A percentile compares a stretch with the other conserved stretches of the same genome.
These are phyloP conservation scores for Drosophila antonietae DNA, from an alignment of 2,888 invertebrate species.

Conservation along the genomic window DNA sequence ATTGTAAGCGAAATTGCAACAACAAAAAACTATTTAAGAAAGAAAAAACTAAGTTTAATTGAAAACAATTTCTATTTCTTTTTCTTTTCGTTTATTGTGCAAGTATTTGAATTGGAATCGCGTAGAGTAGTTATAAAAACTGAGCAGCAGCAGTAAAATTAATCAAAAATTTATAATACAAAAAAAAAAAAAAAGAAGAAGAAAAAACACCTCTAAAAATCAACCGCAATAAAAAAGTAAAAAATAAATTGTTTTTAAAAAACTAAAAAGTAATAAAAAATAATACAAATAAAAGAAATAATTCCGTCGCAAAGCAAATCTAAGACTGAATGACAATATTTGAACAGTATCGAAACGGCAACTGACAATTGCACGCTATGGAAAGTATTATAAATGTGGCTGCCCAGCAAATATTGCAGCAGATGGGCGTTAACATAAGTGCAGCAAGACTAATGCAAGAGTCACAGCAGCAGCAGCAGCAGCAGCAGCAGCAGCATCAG, in stretches of 20 bases:
- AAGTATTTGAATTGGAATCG: conserved; percentile 73
- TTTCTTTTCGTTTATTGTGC: conserved; percentile 77
- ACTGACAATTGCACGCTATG: conserved; percentile 39
- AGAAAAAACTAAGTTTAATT: conserved; percentile 59
- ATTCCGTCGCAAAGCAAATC: conserved; percentile 36
- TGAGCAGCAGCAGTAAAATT: conserved; percentile 50
- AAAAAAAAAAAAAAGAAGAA: neutral
- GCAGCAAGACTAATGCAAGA: conserved; percentile 45
- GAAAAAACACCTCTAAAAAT: neutral
- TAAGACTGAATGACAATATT: conserved; percentile 62
- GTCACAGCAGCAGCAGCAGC: conserved; percentile 44
- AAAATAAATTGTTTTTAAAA: conserved; percentile 6
- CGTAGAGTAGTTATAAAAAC: conserved; percentile 47
- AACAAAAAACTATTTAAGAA: conserved; percentile 18
- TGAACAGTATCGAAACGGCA: conserved; percentile 43
- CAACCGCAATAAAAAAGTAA: conserved; percentile 18
- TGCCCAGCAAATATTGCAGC: conserved; percentile 74
- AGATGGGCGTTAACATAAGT: conserved; percentile 78
- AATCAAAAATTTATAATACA: conserved; percentile 18
- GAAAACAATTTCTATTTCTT: conserved; percentile 78
- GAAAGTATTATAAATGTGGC: conserved; percentile 76
- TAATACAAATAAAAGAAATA: conserved; percentile 17
- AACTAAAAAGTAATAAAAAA: conserved; percentile 7
- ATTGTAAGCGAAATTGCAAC: conserved; percentile 29
- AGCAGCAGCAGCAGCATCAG: conserved; percentile 31